Base-by-base conservation (phyloP, 2,113 vertebrate species). In the Lichenostomus cassidix region DNA sequence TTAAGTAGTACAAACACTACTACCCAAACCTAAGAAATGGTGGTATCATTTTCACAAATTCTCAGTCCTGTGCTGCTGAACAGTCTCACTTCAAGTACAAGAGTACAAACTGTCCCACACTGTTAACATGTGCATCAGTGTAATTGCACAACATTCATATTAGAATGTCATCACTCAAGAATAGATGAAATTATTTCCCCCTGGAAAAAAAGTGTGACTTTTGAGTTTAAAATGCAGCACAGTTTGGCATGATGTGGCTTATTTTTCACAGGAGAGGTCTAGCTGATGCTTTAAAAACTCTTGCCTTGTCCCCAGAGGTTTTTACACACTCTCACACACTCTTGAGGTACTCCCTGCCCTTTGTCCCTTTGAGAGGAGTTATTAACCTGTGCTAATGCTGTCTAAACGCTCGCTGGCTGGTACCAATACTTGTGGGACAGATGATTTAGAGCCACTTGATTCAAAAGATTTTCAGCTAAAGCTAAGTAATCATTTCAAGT, bases 401-500 rank as follows among this genome's bases (percentile, higher is more conserved):
- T 55, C 68, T 94, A 83, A 94, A 91, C 3, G 42, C 63, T 83
- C 52, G 25, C 62, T 84, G 39, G 55, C 87, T 95, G 64, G 78
- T 70, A 85, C 84, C 37, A 70, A 44, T 87, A 59, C 59, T 53
- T 90, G 53, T 31, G 84, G 67, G 82, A 93, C 23, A 19, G 33
- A 67, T 80, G 90, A 95, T 93, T 95, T 94, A 90, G 81, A 96
- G 76, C 47, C 75, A 88, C 87, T 95, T 80, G 87, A 95, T 95
- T 80, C 67, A 80, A 92, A 94, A 90, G 44, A 80, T 96, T 92
- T 83, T 92, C 90, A 90, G 80, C 71, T 81, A 78, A 93, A 93
- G 55, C 90, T 73, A 77, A 91, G 83, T 94, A 91, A 92, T 89
- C 22, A 92, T 93, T 96, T 94, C 47, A 41, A 83, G 63, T 88